Evolutionary conservation across 2,888 invertebrate genomes (phyloP).

Genomic region (Nemurella pictetii): DNA sequence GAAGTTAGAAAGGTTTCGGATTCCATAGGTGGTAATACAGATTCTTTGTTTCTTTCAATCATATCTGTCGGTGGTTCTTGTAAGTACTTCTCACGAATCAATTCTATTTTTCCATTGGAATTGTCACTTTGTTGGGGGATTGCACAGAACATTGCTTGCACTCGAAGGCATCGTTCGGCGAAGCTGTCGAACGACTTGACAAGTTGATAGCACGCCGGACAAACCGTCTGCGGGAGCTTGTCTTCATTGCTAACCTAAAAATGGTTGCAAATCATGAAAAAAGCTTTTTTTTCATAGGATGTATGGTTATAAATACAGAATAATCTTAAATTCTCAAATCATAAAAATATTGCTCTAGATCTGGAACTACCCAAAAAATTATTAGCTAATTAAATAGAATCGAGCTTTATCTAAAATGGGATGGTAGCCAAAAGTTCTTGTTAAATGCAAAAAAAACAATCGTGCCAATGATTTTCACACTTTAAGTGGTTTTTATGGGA

Average conservation of each 20-base stretch:
- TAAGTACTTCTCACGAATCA: constrained; percentile 37
- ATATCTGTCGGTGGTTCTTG: constrained; percentile 25
- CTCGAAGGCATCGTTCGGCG: constrained; percentile 40
- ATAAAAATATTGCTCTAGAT: too few species aligned
- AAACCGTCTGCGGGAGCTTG: constrained; percentile 40
- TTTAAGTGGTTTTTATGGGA: background rate
- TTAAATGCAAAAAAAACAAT: too few species aligned
- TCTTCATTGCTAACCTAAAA: constrained; percentile 37
- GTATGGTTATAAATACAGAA: background rate
- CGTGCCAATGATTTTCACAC: background rate
- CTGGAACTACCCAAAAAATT: too few species aligned
- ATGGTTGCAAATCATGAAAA: background rate
- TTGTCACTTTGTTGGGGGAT: constrained; percentile 31
- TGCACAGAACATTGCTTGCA: constrained; percentile 41
- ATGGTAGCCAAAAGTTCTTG: background rate
- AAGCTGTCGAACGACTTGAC: constrained; percentile 40
- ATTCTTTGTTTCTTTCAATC: constrained; percentile 35
- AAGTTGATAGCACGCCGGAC: constrained; percentile 37
- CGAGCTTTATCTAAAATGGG: too few species aligned
- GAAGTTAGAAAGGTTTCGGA: constrained; percentile 35
- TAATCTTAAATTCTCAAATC: background rate
- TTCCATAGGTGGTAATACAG: constrained; percentile 36
- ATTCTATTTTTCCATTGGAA: constrained; percentile 24
- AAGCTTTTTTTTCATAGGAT: background rate
- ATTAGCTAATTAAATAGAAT: too few species aligned